Conservation (phyloP, 2,113 vertebrate genomes). For the Epinephelus lanceolatus region DNA sequence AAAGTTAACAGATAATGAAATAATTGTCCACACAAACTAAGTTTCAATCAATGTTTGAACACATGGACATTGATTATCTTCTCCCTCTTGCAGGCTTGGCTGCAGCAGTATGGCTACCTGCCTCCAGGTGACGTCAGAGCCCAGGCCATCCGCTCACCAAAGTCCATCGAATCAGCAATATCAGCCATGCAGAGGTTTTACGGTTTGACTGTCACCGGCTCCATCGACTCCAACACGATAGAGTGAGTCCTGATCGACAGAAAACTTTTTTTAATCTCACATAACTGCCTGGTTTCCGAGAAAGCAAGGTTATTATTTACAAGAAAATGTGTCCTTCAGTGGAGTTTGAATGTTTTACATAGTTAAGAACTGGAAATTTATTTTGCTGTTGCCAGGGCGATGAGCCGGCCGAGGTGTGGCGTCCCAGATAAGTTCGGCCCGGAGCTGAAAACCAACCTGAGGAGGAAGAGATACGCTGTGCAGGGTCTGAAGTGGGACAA, state of each 20-base stretch:
- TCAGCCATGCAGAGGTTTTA: conserved; percentile 93
- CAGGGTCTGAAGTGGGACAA: conserved; percentile 94
- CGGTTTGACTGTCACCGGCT: conserved; percentile 88
- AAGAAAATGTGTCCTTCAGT: background rate
- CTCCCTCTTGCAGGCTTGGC: conserved; percentile 86
- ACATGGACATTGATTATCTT: background rate
- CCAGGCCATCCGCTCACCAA: conserved; percentile 90
- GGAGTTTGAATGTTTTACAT: background rate
- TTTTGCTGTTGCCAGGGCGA: conserved; percentile 85
- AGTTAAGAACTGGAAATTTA: background rate
- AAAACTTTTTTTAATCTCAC: background rate
- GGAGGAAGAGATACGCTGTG: conserved; percentile 91
- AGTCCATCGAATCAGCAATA: conserved; percentile 87
- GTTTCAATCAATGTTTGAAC: background rate
- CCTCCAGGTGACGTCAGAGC: conserved; percentile 91
- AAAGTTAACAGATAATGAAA: background rate
- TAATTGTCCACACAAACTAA: background rate
- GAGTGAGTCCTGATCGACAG: conserved; percentile 81
- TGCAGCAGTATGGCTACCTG: conserved; percentile 94
- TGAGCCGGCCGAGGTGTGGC: conserved; percentile 90
- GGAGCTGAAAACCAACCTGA: conserved; percentile 90
- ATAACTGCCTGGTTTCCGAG: background rate
- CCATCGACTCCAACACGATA: conserved; percentile 86
- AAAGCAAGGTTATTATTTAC: background rate
- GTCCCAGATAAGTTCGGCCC: conserved; percentile 93